phyloP scores from a whole-genome alignment of 1,140 invertebrate genomes.

The Magallana gigas region DNA sequence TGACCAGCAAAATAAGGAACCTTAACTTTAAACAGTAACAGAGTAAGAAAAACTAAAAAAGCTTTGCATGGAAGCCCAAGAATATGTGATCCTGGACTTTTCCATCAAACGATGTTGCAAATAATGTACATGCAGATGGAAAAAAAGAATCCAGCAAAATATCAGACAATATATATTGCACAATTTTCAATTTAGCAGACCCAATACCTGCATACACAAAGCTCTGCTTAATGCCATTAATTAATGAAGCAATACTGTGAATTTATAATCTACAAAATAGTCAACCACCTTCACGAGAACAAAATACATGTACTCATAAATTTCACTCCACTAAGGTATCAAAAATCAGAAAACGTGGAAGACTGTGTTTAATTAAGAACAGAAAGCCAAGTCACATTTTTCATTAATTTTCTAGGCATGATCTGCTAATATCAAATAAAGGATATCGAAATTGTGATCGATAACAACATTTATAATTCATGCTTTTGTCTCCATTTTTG shows the following conservation, averaged over 20 bases:
- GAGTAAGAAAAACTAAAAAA: too few species aligned
- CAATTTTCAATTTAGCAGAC: slow-evolving; percentile 6
- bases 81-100: too few species aligned
- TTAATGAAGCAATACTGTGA: neutral
- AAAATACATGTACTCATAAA: too few species aligned
- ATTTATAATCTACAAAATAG: neutral
- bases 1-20: too few species aligned
- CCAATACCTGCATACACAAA: slow-evolving; percentile 24
- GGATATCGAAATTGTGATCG: neutral
- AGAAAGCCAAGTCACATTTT: neutral
- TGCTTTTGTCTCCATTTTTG: neutral
- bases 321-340: neutral
- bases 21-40: too few species aligned
- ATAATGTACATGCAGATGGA: too few species aligned
- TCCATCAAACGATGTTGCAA: too few species aligned
- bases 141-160: neutral
- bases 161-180: slow-evolving; percentile 22
- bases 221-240: neutral
- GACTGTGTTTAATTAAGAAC: neutral
- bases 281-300: neutral
- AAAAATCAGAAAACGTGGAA: neutral
- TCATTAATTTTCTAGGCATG: neutral
- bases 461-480: neutral
- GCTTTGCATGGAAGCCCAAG: too few species aligned
- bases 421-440: neutral